These are phyloP conservation scores for Eurosta solidaginis DNA, from an alignment of 1,140 invertebrate species.

Conservation along the genomic window DNA sequence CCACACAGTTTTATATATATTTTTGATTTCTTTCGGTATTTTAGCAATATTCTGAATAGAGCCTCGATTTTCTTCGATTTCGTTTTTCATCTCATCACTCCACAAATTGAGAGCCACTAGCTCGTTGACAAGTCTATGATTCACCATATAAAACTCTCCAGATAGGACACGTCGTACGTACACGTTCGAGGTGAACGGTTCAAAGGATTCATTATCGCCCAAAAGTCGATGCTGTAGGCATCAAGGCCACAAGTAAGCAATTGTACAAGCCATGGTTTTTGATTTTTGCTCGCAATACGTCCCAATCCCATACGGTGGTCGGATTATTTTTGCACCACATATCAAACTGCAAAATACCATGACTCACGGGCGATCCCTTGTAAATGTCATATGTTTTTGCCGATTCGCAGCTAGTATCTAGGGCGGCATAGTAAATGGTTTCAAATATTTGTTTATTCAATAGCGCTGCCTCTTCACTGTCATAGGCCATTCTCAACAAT, in stretches of 20 bases:
- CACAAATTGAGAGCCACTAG: conserved; percentile 89
- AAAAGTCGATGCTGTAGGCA: conserved; percentile 98
- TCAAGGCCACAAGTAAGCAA: conserved; percentile 92
- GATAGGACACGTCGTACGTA: conserved; percentile 93
- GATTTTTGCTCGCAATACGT: conserved; percentile 83
- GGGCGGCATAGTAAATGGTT: conserved; percentile 95
- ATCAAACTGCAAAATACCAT: conserved; percentile 97
- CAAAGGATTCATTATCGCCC: conserved; percentile 98
- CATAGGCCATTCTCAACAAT: conserved; percentile 91
- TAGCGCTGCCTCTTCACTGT: conserved; percentile 80
- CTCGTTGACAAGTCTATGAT: conserved; percentile 94
- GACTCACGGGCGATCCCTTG: conserved; percentile 89
- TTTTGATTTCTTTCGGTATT: conserved; percentile 89
- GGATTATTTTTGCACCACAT: conserved; percentile 96
- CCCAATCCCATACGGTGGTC: conserved; percentile 90
- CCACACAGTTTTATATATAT: conserved; percentile 98
- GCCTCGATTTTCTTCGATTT: conserved; percentile 88
- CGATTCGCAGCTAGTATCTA: conserved; percentile 96
- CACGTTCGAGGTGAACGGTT: conserved; percentile 98
- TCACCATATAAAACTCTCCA: conserved; percentile 90
- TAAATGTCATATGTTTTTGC: conserved; percentile 87
- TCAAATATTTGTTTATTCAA: conserved; percentile 98
- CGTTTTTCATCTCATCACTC: conserved; percentile 96
- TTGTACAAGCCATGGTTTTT: conserved; percentile 91
- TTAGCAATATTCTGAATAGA: conserved; percentile 90